Evolutionary conservation across 1,140 invertebrate species (phyloP).

Genomic region (Sogatella furcifera): DNA sequence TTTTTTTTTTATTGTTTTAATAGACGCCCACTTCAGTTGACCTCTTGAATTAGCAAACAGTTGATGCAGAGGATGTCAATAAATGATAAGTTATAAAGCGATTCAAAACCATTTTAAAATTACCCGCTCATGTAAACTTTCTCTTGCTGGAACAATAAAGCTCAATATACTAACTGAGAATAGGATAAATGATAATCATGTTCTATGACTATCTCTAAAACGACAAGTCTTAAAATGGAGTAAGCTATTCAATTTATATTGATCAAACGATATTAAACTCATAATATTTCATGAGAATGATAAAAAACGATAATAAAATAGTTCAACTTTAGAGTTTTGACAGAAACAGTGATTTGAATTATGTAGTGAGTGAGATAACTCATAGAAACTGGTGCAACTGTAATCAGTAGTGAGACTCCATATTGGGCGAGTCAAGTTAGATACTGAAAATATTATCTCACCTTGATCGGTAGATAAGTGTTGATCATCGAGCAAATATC

Average conservation of each 20-base stretch:
- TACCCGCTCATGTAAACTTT: too few relatives aligned
- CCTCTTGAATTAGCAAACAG: too few relatives aligned
- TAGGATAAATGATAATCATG: not conserved
- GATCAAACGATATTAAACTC: not conserved
- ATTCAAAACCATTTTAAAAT: too few relatives aligned
- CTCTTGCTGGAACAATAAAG: too few relatives aligned
- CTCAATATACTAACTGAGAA: not conserved
- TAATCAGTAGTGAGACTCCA: slow-evolving; percentile 29
- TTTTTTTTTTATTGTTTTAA: too few relatives aligned
- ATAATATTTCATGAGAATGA: slow-evolving; percentile 13
- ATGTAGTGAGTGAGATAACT: slow-evolving; percentile 13
- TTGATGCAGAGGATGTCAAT: too few relatives aligned
- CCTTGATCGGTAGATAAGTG: slow-evolving; percentile 58
- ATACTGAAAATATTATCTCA: slow-evolving; percentile 29
- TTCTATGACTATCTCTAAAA: not conserved
- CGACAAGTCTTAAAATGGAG: not conserved
- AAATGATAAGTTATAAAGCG: too few relatives aligned
- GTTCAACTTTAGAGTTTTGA: not conserved
- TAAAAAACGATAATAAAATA: not conserved
- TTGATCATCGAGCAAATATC: slow-evolving; percentile 53
- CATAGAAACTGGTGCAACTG: too few relatives aligned
- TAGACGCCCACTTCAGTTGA: too few relatives aligned
- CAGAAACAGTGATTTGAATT: slow-evolving; percentile 24
- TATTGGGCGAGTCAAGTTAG: slow-evolving; percentile 47
- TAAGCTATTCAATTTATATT: not conserved